Evolutionary conservation across 2,113 vertebrate species (phyloP).

Genomic region (Fukomys damarensis): DNA sequence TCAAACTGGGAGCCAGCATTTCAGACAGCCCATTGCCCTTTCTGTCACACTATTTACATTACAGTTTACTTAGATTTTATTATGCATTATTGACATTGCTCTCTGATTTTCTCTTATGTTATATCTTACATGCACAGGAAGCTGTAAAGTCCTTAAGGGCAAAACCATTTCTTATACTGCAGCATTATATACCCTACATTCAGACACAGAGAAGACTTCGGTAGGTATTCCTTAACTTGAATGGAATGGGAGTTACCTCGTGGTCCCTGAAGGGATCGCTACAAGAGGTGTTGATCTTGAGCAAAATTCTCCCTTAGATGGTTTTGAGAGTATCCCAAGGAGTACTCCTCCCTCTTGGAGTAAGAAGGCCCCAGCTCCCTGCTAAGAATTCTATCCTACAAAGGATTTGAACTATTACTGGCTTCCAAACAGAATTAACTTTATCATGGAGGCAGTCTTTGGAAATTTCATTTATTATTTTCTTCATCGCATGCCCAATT

Average conservation of each 20-base stretch:
- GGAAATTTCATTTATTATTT: background rate
- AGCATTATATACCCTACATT: background rate
- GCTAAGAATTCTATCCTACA: background rate
- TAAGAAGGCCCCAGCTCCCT: background rate
- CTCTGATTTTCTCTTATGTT: background rate
- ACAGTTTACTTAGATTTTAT: background rate
- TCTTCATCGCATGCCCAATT: background rate
- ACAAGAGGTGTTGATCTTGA: background rate
- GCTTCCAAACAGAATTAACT: slow-evolving; percentile 9
- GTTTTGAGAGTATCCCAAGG: background rate
- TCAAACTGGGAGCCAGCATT: background rate
- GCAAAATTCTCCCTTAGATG: background rate
- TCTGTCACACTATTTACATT: background rate
- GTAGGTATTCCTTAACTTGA: background rate
- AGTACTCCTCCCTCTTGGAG: background rate
- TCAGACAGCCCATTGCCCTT: background rate
- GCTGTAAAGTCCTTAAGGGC: background rate
- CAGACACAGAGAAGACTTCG: background rate
- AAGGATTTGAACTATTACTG: background rate
- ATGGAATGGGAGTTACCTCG: background rate
- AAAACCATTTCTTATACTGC: background rate
- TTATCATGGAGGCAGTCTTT: background rate
- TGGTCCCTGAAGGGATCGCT: background rate
- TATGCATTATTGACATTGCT: background rate
- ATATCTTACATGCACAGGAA: background rate